These are phyloP conservation scores for Lucifuga dentata DNA, from an alignment of 2,113 vertebrate species.

Conservation along the genomic window DNA sequence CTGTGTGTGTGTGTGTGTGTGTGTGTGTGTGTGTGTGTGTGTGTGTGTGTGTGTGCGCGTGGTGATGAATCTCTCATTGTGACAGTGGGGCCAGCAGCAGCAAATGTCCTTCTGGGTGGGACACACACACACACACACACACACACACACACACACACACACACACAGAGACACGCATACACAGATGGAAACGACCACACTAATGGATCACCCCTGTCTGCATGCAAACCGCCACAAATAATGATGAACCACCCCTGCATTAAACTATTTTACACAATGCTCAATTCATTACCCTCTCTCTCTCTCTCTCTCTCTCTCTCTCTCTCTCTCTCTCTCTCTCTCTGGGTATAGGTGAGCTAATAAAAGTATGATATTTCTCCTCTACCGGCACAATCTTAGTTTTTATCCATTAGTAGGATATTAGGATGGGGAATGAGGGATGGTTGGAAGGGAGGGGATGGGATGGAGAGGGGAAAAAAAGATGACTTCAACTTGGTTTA, in stretches of 20 bases:
- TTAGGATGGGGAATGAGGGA: slow-evolving; percentile 67
- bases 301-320: slow-evolving; percentile 17
- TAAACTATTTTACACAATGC: slow-evolving; percentile 86
- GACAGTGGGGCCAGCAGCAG: slow-evolving; percentile 83
- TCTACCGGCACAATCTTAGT: slow-evolving; percentile 77
- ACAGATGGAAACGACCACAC: slow-evolving; percentile 80
- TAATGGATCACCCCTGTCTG: slow-evolving; percentile 88
- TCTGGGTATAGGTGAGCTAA: slow-evolving; percentile 80
- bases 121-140: slow-evolving; percentile 71
- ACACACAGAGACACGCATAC: slow-evolving; percentile 53
- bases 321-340: slow-evolving; percentile 38
- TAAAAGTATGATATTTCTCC: slow-evolving; percentile 83
- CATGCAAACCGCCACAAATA: slow-evolving; percentile 85
- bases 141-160: slow-evolving; percentile 47
- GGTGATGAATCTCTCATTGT: slow-evolving; percentile 81
- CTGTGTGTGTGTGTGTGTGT: slow-evolving; percentile 1
- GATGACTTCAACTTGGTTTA: slow-evolving; percentile 69
- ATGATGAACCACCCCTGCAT: slow-evolving; percentile 87
- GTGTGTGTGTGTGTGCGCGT: slow-evolving; percentile 24
- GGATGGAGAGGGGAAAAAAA: slow-evolving; percentile 43
- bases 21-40: slow-evolving; percentile 28
- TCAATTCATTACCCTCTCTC: slow-evolving; percentile 83
- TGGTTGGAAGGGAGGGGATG: slow-evolving; percentile 53
- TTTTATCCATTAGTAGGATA: slow-evolving; percentile 82
- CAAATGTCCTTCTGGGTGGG: slow-evolving; percentile 81